Evolutionary conservation across 2,797 vertebrate species (phyloP).

Genomic region (Typhlichthys eigenmanni): DNA sequence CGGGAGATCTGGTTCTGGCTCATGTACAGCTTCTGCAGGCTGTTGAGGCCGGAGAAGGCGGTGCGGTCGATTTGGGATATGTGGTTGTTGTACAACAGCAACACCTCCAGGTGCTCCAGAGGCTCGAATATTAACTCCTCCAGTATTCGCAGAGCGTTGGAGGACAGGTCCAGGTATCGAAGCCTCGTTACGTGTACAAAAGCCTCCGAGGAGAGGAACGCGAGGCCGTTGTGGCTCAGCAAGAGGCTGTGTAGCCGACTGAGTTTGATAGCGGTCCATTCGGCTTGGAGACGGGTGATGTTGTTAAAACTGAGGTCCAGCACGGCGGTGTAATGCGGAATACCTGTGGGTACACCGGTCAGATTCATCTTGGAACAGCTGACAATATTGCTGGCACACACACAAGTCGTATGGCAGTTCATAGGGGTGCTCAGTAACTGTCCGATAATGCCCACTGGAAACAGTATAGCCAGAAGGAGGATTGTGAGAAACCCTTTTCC

Average conservation of each 20-base stretch:
- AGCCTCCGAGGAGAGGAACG: slow-evolving; percentile 91
- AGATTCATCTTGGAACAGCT: slow-evolving; percentile 88
- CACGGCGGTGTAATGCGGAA: slow-evolving; percentile 83
- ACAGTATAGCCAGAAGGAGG: slow-evolving; percentile 45
- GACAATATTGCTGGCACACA: slow-evolving; percentile 94
- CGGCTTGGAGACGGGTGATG: slow-evolving; percentile 80
- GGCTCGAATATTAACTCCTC: slow-evolving; percentile 91
- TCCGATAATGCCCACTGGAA: slow-evolving; percentile 21
- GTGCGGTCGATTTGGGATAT: slow-evolving; percentile 87
- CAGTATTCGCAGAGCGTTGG: slow-evolving; percentile 81
- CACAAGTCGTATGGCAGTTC: slow-evolving; percentile 81
- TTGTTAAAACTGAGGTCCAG: slow-evolving; percentile 93
- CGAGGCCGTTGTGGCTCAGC: slow-evolving; percentile 87
- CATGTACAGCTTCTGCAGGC: slow-evolving; percentile 90
- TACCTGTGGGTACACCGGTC: slow-evolving; percentile 68
- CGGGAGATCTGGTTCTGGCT: slow-evolving; percentile 90
- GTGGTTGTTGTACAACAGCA: slow-evolving; percentile 91
- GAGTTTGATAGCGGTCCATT: slow-evolving; percentile 82
- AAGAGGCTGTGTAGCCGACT: slow-evolving; percentile 82
- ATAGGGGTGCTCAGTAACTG: slow-evolving; percentile 46
- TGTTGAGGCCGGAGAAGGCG: slow-evolving; percentile 83
- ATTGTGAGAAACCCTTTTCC: slow-evolving; percentile 25
- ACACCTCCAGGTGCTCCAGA: slow-evolving; percentile 84
- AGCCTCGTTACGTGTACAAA: slow-evolving; percentile 83
- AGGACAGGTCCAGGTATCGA: slow-evolving; percentile 91